A percentile compares a stretch with the other conserved stretches of the same genome.
Evolutionary conservation across 2,888 invertebrate species (phyloP).

Genomic region (Torymus tubicola): DNA sequence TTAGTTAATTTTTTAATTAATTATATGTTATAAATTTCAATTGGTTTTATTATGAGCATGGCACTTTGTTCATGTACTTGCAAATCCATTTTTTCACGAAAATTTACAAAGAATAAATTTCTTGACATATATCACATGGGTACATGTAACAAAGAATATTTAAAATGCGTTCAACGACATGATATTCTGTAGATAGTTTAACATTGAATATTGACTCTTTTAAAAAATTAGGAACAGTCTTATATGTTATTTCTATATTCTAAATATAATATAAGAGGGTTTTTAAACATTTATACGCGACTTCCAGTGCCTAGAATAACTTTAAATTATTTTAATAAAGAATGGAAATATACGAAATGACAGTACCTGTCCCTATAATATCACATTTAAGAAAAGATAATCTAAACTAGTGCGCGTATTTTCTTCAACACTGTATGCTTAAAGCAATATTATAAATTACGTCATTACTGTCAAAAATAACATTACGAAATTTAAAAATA

Average conservation of each 20-base stretch:
- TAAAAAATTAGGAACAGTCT: conserved; percentile 37
- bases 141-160: background rate
- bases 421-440: background rate
- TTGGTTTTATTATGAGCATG: background rate
- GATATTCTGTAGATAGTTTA: background rate
- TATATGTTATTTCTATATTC: conserved; percentile 21
- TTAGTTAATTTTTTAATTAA: no score
- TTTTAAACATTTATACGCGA: conserved; percentile 24
- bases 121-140: no score
- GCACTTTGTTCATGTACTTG: conserved; percentile 4
- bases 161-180: background rate
- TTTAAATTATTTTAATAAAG: conserved; percentile 25
- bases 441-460: background rate
- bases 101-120: background rate
- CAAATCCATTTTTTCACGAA: no score
- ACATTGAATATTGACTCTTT: conserved; percentile 19
- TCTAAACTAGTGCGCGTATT: conserved; percentile 16
- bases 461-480: background rate
- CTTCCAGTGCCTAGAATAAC: conserved; percentile 3
- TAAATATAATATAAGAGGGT: conserved; percentile 7
- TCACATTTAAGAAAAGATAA: conserved; percentile 43
- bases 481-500: background rate
- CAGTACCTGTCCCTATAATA: conserved; percentile 48
- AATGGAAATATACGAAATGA: conserved; percentile 26
- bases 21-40: no score